phyloP scores from a whole-genome alignment of 2,113 vertebrate species.

The Tor tambroides region DNA sequence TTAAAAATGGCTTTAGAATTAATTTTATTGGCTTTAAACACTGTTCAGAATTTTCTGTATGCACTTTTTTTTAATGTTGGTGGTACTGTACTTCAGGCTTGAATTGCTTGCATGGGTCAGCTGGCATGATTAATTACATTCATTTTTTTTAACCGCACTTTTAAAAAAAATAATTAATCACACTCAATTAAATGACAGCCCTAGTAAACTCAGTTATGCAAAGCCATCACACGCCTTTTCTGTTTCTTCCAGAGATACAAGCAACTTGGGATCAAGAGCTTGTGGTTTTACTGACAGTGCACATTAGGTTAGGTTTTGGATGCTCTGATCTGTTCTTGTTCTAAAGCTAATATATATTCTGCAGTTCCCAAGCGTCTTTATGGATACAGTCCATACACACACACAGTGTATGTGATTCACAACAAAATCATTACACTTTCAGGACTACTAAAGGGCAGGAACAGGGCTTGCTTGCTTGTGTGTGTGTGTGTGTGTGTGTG shows the following conservation, averaged over 20 bases:
- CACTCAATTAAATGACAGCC: neutral
- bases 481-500: neutral
- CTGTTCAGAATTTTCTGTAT: neutral
- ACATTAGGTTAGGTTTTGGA: neutral
- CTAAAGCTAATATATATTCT: neutral
- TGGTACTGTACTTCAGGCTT: constrained; percentile 6
- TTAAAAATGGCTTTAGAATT: neutral
- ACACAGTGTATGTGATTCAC: neutral
- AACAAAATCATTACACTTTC: neutral
- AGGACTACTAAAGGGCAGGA: constrained; percentile 8
- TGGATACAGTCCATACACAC: too few relatives aligned
- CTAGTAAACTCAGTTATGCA: neutral
- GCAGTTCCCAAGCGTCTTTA: neutral
- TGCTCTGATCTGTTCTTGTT: neutral
- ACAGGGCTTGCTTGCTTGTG: neutral
- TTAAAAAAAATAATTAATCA: neutral
- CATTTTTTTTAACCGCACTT: neutral
- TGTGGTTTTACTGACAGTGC: constrained; percentile 7
- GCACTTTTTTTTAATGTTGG: neutral
- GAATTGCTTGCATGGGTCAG: constrained; percentile 2
- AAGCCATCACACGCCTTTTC: neutral
- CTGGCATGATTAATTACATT: neutral
- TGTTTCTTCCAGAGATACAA: neutral
- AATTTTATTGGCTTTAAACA: neutral
- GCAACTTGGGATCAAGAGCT: neutral